A percentile compares a stretch with the other conserved stretches of the same genome.
Conservation (phyloP, 2,113 vertebrate genomes). For the Malurus melanocephalus region DNA sequence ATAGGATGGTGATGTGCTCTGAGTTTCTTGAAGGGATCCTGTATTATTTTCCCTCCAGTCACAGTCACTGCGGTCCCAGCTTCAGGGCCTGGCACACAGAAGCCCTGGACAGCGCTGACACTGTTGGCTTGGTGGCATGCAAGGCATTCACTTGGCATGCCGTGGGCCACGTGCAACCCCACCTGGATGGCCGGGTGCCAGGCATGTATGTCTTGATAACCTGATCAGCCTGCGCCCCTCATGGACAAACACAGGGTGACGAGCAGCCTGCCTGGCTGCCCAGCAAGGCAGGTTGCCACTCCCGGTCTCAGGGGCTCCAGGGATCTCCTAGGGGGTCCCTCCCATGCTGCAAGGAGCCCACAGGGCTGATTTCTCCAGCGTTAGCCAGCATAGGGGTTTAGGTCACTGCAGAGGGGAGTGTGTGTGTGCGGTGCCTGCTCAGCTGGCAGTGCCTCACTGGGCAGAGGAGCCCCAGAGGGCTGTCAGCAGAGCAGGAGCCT, state of each 20-base stretch:
- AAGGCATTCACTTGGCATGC: constrained; percentile 29
- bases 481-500: background rate
- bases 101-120: background rate
- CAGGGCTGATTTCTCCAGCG: background rate
- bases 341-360: background rate
- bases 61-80: fast-evolving
- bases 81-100: background rate
- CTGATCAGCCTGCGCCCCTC: background rate
- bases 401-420: background rate
- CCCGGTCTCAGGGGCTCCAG: background rate
- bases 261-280: background rate
- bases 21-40: background rate
- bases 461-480: background rate
- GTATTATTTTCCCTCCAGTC: background rate
- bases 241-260: background rate
- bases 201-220: background rate
- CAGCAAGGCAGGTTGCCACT: background rate
- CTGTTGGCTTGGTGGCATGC: constrained; percentile 7
- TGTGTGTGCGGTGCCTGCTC: background rate
- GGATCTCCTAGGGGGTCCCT: background rate
- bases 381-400: background rate
- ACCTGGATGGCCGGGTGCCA: constrained; percentile 1
- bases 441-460: background rate
- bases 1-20: background rate
- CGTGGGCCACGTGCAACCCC: background rate